Evolutionary conservation across 2,888 invertebrate species (phyloP), one percentile per base, ranked within the genome.

Genomic region (Trichopoda pennipes): DNA sequence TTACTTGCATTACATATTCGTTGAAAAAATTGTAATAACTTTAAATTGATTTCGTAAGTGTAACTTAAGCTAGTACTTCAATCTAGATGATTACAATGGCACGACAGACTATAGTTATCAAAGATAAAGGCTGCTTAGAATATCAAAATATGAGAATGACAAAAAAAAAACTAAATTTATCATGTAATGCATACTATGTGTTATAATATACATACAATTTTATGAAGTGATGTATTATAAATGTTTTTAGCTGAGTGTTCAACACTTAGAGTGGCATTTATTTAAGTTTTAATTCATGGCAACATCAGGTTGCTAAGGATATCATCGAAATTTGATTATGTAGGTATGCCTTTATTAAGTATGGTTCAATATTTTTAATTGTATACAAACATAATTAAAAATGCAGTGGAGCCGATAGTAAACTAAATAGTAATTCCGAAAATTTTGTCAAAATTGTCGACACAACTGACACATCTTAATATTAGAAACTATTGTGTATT

Each of bases 11-110:
- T 42, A 17, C 38, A 12, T 21, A 14, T 49, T 56, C 12, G 38
- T 49, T 35, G 1, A n/a, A 23, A 58, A 8, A 21, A 44, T 12
- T 38, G 10, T 38, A 38, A 38, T 12, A 12, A n/a, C 42, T 16
- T 61, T 28, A 74, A 80, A 80, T 74, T 80, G 68, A 63, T 80
- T 80, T 64, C 3, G 49, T 53, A 69, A 74, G 17, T 63, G 42
- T 74, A 56, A 49, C 42, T 80, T 60, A 68, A 61, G 32, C 68
- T 23, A 12, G 3, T 44, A 32, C 44, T 75, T 66, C 16, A 42
- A 21, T 21, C 16, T 14, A 53, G 60, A 68, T 44, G 38, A 38
- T 38, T 2, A 12, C 2, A 42, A 23, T 14, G 9, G 10, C 23
- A 42, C 4, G 14, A 49, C 8, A 8, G 3, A 32, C n/a, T n/a